Conservation (phyloP, 2,797 vertebrate species). For the Chaunax sp. region DNA sequence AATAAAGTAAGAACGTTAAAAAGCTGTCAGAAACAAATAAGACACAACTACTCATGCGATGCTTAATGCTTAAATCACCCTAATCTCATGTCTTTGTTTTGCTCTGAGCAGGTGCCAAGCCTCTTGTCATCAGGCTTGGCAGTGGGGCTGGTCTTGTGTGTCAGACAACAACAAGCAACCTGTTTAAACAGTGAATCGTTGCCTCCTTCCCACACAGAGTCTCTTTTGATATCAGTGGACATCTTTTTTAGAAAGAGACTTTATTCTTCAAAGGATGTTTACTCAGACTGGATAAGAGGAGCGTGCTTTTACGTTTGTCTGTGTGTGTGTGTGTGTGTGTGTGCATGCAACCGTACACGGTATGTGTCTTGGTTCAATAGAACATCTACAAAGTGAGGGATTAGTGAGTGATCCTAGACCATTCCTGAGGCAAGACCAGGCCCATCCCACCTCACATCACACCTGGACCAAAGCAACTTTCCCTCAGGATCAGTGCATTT, state of each 20-base stretch:
- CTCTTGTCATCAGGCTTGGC: constrained; percentile 31
- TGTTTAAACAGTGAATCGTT: constrained; percentile 74
- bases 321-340: constrained; percentile 27
- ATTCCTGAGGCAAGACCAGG: constrained; percentile 82
- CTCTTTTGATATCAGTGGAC: constrained; percentile 75
- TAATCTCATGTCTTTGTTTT: constrained; percentile 23
- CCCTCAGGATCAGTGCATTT: constrained; percentile 60
- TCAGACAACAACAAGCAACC: constrained; percentile 72
- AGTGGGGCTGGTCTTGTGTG: constrained; percentile 53
- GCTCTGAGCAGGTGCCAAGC: constrained; percentile 53
- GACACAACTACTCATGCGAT: neutral
- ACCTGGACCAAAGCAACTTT: constrained; percentile 76
- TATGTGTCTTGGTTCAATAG: constrained; percentile 64
- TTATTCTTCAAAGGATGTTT: constrained; percentile 83
- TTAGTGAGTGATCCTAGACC: constrained; percentile 73
- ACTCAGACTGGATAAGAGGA: constrained; percentile 61
- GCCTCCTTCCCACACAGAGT: constrained; percentile 55
- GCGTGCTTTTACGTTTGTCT: constrained; percentile 27
- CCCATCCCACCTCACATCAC: constrained; percentile 76
- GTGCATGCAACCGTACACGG: constrained; percentile 32
- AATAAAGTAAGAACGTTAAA: constrained; percentile 20
- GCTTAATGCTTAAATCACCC: constrained; percentile 25
- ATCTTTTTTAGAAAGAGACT: constrained; percentile 76
- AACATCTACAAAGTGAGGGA: constrained; percentile 80
- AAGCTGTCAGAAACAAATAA: constrained; percentile 12